Base-by-base conservation (phyloP, 2,113 vertebrate genomes). In the Bolborhynchus lineola region DNA sequence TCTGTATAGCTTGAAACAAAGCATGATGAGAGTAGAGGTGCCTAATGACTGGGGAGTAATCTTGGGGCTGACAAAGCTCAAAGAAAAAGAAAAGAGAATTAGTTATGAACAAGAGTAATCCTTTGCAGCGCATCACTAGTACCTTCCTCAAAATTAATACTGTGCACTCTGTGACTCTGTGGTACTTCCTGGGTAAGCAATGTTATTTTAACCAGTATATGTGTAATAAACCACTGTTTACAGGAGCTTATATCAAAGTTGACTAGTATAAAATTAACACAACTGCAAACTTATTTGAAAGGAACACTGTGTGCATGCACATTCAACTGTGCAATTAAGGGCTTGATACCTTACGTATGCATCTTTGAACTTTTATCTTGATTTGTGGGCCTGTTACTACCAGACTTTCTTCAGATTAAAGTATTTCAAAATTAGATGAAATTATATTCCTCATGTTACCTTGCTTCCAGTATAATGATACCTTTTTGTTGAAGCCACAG, bases 281-380 rank as follows among this genome's bases (percentile, higher is more conserved):
- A 78, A 59, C 28, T 81, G 49, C 49, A 87, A 82, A 89, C 71
- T 25, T 9, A 62, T 82, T 84, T 52, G 31, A 62, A 84, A 90
- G 47, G 64, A 90, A 18, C 29, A 25, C 33, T 33, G 24, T 46
- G 64, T 91, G 35, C 17, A 81, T 67, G 55, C 31, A 68, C 21
- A 49, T 62, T 76, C 76, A 76, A 9, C 39, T n/a, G 42, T 44
- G 26, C 70, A 94, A 62, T 82, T 82, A 93, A 76, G 63, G 19
- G 6, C 53, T 94, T 87, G 69, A 75, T 87, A 92, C 29, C 65
- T 93, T 91, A 74, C 25, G 42, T 39, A 50, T 7, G 9, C n/a
- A 84, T 71, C 80, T 94, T 96, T 96, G 82, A 95, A 79, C n/a
- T 76, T 90, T 91, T 87, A 82, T 97, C 93, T 95, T 89, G 86